Conservation (phyloP, 2,888 invertebrate species). For the Drosophila monieri region DNA sequence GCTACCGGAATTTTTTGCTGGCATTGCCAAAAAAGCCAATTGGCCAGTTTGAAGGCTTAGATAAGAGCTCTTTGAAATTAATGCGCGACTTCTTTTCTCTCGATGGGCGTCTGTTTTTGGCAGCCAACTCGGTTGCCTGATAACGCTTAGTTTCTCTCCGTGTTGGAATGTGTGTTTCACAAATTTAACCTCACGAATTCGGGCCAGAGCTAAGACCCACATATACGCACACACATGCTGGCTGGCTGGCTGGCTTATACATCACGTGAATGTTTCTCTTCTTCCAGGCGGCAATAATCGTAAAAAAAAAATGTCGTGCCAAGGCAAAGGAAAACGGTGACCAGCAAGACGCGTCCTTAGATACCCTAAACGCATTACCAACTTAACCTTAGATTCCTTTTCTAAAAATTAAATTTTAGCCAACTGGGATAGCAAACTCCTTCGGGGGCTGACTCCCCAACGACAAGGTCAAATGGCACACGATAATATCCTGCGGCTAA, state of each 20-base stretch:
- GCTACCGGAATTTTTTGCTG: constrained; percentile 9
- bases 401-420: constrained; percentile 1
- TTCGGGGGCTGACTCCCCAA: too few relatives aligned
- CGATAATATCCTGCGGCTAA: constrained; percentile 31
- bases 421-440: background rate
- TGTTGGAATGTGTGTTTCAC: constrained; percentile 29
- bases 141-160: constrained; percentile 30
- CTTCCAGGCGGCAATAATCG: constrained; percentile 48
- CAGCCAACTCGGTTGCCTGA: constrained; percentile 24
- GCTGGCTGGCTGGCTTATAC: constrained; percentile 42
- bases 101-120: constrained; percentile 30
- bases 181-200: constrained; percentile 63
- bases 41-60: constrained; percentile 55
- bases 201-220: constrained; percentile 39
- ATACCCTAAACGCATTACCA: constrained; percentile 3
- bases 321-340: constrained; percentile 38
- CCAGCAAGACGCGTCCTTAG: constrained; percentile 26
- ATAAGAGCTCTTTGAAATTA: constrained; percentile 54
- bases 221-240: constrained; percentile 30
- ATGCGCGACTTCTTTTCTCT: constrained; percentile 29
- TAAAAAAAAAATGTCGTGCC: constrained; percentile 58
- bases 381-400: constrained; percentile 3
- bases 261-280: constrained; percentile 36
- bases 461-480: constrained; percentile 9
- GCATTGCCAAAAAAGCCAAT: constrained; percentile 23